Base-by-base conservation (phyloP, 2,888 invertebrate genomes). In the Lucinisca nassula region DNA sequence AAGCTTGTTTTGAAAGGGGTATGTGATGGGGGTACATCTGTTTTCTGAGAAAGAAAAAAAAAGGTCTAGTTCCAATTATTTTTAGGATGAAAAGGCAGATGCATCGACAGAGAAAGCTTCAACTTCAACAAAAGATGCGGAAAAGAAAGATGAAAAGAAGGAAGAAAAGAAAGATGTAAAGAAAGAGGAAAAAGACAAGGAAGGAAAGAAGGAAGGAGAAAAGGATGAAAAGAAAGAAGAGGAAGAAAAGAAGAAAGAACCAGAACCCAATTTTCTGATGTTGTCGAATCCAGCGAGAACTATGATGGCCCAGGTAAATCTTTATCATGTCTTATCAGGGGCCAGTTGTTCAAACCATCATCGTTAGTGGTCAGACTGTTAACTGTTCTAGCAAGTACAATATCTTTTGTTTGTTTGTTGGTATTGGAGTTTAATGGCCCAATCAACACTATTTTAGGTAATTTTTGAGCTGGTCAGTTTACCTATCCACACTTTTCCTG, bases 251-350 rank as follows among this genome's bases (percentile, higher is more conserved):
- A 97, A 97, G 88, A 97, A 97, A 84, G 95, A 96, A 87, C 96
- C 97, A 55, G 99, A 99, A 95, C 98, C 99, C 0, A 97, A 97
- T 89, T 99, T 98, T 96, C 99, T 99, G 96, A 98, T 99, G 90
- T 97, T 99, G 70, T 97, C 97, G 93, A 99, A 99, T 97, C 99
- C 99, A 0, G 99, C 99, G 0, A 97, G 99, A 82, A 98, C 98
- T 0, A 98, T 99, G 97, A 98, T 99, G 90, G 98, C 98, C 95
- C 99, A 99, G 95, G 96, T 97, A 84, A 32, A 12, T 6, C 6
- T n/a, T 35, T 30, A 2, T 12, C 45, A 8, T 72, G 70, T 70
- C 92, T 94, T 72, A 21, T 14, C 40, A 40, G 40, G 40, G 40
- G 40, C 40, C 92, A 97, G 96, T 94, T 97, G 88, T 40, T 40